phyloP scores from a whole-genome alignment of 2,113 vertebrate genomes.

The Brienomyrus longianalis region DNA sequence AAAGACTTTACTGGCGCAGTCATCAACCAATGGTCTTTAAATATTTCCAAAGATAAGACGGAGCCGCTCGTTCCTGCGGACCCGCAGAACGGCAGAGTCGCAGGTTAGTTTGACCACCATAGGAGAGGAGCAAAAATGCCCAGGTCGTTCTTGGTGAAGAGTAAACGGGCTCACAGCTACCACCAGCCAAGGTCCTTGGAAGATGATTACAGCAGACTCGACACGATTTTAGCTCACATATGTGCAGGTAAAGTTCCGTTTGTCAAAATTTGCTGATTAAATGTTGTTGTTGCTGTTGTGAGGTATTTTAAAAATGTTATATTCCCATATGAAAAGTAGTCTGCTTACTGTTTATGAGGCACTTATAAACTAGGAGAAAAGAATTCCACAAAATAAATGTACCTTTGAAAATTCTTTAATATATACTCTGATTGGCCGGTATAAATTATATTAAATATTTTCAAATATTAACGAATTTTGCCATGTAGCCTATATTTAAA shows the following conservation, averaged over 20 bases:
- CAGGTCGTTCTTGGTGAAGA: constrained; percentile 93
- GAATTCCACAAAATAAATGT: neutral
- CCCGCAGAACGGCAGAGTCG: constrained; percentile 8
- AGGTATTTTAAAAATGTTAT: neutral
- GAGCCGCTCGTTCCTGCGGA: constrained; percentile 21
- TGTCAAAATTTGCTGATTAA: neutral
- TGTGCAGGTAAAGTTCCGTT: constrained; percentile 67
- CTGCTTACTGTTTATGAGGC: neutral
- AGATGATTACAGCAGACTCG: constrained; percentile 69
- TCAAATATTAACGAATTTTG: neutral
- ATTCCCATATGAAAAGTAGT: neutral
- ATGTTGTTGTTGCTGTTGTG: neutral
- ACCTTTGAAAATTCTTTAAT: neutral
- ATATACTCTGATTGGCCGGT: neutral
- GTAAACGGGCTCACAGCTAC: constrained; percentile 95
- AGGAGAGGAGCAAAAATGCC: constrained; percentile 66
- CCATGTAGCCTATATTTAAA: neutral
- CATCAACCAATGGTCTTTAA: constrained; percentile 38
- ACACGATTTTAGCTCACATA: constrained; percentile 65
- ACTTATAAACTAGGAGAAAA: neutral
- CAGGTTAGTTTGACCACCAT: constrained; percentile 20
- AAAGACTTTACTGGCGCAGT: constrained; percentile 9
- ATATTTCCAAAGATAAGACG: constrained; percentile 42
- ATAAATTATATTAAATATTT: neutral
- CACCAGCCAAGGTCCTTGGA: constrained; percentile 78